These are phyloP conservation scores for Pogonocichla stellata DNA, from an alignment of 2,113 vertebrate species.

Conservation along the genomic window DNA sequence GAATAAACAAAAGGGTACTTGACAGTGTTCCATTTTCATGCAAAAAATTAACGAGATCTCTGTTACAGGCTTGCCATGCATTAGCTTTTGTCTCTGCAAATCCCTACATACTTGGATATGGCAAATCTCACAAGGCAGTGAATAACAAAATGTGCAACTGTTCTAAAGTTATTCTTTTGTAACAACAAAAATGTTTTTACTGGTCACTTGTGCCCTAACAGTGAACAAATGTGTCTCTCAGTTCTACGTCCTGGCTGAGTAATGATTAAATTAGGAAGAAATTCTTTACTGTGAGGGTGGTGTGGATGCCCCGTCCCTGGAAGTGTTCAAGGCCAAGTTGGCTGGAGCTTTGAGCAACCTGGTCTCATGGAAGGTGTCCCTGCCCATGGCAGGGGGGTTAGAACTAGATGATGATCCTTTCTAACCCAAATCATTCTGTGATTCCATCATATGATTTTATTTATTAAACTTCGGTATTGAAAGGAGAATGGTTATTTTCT, in stretches of 20 bases:
- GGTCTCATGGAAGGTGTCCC: neutral
- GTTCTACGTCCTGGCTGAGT: neutral
- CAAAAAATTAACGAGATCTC: neutral
- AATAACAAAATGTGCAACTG: neutral
- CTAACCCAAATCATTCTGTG: neutral
- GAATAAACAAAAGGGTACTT: neutral
- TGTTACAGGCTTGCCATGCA: neutral
- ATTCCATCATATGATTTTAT: neutral
- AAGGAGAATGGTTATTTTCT: neutral
- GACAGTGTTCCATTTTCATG: neutral
- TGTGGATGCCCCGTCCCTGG: neutral
- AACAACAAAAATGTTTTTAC: neutral
- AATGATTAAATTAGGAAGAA: neutral
- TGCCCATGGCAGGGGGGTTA: rapidly evolving
- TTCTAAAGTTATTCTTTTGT: neutral
- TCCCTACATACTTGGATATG: rapidly evolving
- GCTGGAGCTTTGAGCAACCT: neutral
- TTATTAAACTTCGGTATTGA: neutral
- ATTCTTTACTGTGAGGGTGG: neutral
- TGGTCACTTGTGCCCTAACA: neutral
- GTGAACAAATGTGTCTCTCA: neutral
- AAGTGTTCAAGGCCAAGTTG: neutral
- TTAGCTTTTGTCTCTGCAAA: neutral
- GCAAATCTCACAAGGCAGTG: neutral
- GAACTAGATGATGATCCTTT: neutral